A percentile compares a stretch with the other conserved stretches of the same genome.
Evolutionary conservation across 2,888 invertebrate genomes (phyloP).

Genomic region (Cheilosia pagana): DNA sequence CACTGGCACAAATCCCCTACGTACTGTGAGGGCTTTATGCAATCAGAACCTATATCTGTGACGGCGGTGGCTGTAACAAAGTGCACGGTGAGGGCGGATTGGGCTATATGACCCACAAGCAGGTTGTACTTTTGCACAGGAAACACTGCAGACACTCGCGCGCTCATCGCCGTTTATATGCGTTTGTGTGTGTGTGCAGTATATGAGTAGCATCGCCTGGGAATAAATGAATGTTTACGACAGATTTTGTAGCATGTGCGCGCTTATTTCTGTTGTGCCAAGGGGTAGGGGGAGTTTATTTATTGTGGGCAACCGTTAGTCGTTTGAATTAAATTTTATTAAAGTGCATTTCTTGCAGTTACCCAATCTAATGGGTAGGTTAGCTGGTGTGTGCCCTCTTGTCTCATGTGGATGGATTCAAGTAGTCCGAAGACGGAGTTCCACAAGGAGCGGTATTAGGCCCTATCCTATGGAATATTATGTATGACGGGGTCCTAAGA

Average conservation of each 20-base stretch:
- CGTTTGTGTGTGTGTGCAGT: too few relatives aligned
- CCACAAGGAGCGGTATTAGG: too few relatives aligned
- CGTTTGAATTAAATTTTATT: constrained; percentile 42
- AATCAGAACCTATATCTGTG: constrained; percentile 70
- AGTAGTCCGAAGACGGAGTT: too few relatives aligned
- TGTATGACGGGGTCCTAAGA: too few relatives aligned
- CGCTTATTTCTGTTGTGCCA: constrained; percentile 24
- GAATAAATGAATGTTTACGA: constrained; percentile 70
- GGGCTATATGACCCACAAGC: constrained; percentile 40
- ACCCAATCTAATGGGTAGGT: background rate
- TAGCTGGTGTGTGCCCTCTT: too few relatives aligned
- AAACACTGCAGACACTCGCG: constrained; percentile 25
- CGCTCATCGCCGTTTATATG: background rate
- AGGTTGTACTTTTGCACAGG: constrained; percentile 53
- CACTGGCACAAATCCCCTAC: constrained; percentile 73
- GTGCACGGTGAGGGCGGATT: constrained; percentile 33
- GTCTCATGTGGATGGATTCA: too few relatives aligned
- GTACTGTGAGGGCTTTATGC: constrained; percentile 53
- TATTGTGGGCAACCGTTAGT: constrained; percentile 1
- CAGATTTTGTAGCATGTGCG: constrained; percentile 61
- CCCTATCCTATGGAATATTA: too few relatives aligned
- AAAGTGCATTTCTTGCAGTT: constrained; percentile 47
- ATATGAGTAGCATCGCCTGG: constrained; percentile 36
- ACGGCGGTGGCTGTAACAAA: constrained; percentile 46
- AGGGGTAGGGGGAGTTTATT: constrained; percentile 16